These are phyloP conservation scores for Chalcis sispes DNA, from an alignment of 2,888 invertebrate species.

Conservation along the genomic window DNA sequence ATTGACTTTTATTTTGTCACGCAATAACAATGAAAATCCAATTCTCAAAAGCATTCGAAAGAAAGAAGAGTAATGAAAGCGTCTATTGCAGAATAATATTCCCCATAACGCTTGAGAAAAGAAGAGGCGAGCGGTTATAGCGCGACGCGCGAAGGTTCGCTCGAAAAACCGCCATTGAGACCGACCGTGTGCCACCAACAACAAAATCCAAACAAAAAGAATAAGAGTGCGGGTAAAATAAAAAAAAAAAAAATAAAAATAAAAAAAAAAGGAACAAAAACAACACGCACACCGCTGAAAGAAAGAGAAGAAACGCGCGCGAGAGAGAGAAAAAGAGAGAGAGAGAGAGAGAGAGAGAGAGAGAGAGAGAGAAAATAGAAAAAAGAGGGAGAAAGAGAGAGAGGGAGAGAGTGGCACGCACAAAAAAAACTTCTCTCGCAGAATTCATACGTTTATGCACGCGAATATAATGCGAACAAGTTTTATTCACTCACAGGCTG, in stretches of 20 bases:
- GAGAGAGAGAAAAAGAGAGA: background rate
- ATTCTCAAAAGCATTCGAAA: background rate
- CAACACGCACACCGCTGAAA: too few species aligned
- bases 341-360: background rate
- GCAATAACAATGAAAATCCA: background rate
- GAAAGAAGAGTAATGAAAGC: background rate
- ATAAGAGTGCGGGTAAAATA: background rate
- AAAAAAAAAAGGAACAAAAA: too few species aligned
- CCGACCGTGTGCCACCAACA: too few species aligned
- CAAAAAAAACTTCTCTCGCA: background rate
- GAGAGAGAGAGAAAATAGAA: background rate
- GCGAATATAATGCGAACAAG: background rate
- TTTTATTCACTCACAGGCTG: background rate
- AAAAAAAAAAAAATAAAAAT: background rate
- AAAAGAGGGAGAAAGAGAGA: too few species aligned
- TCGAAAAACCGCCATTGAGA: slow-evolving; percentile 13
- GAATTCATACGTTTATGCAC: background rate
- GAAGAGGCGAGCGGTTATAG: too few species aligned
- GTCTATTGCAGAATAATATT: background rate
- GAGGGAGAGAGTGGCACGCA: too few species aligned
- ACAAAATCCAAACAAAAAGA: too few species aligned
- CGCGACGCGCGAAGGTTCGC: too few species aligned
- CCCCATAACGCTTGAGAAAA: background rate
- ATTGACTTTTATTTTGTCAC: too few species aligned
- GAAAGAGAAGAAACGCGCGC: too few species aligned